These are phyloP conservation scores for Onychomys torridus DNA, from an alignment of 2,797 vertebrate genomes.

Conservation along the genomic window DNA sequence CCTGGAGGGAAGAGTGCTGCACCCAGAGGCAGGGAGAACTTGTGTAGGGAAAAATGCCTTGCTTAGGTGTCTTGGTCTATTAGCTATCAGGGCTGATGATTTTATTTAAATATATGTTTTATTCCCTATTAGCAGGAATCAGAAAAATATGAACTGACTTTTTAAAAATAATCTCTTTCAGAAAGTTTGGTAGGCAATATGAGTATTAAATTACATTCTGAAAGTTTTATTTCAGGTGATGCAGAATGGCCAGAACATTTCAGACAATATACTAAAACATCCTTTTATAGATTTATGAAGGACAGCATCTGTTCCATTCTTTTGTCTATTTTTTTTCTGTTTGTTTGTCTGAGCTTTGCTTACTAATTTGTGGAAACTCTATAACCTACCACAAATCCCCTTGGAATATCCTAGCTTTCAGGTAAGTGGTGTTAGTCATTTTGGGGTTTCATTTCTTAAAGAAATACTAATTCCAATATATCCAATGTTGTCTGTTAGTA, in stretches of 20 bases:
- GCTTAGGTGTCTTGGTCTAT: background rate
- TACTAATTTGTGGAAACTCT: background rate
- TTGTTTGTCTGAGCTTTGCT: background rate
- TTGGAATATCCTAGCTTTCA: background rate
- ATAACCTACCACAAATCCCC: background rate
- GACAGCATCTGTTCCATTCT: background rate
- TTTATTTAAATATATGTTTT: constrained; percentile 18
- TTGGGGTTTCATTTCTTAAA: background rate
- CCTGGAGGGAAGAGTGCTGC: background rate
- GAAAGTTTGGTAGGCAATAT: background rate
- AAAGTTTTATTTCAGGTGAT: constrained; percentile 9
- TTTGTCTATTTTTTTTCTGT: constrained; percentile 30
- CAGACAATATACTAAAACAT: constrained; percentile 16
- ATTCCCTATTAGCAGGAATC: background rate
- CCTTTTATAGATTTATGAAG: background rate
- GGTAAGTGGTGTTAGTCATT: background rate
- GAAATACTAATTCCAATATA: constrained; percentile 9
- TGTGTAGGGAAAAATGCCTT: background rate
- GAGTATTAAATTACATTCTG: background rate
- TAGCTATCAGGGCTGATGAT: background rate
- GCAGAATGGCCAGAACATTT: background rate
- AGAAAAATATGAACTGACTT: constrained; percentile 17
- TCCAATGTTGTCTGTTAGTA: background rate
- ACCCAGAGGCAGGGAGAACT: background rate
- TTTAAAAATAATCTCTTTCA: background rate